Percentiles rank a stretch among this genome's conserved stretches.
These are phyloP conservation scores for Oxyura jamaicensis DNA, from an alignment of 2,113 vertebrate genomes.

Conservation along the genomic window DNA sequence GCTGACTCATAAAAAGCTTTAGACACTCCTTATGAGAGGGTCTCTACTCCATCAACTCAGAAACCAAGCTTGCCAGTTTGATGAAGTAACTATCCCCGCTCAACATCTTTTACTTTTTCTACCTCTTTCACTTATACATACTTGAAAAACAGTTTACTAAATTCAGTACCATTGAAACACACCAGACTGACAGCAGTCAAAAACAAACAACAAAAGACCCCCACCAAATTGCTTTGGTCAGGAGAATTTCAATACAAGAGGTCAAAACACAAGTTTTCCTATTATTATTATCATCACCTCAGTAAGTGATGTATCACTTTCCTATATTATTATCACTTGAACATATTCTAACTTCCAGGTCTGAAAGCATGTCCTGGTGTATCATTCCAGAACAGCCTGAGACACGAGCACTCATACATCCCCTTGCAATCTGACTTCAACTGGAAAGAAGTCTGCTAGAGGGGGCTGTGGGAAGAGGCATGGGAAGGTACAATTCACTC, in stretches of 20 bases:
- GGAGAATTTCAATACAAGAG: neutral
- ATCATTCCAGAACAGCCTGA: neutral
- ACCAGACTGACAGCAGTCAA: neutral
- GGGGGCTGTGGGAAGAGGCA: neutral
- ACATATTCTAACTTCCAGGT: neutral
- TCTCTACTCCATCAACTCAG: conserved; percentile 18
- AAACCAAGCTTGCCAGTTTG: neutral
- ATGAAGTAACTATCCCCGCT: neutral
- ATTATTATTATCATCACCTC: neutral
- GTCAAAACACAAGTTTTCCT: neutral
- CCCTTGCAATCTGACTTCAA: neutral
- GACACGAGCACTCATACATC: neutral
- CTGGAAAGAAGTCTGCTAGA: neutral
- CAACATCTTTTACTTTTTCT: conserved; percentile 19
- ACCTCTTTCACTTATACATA: conserved; percentile 38
- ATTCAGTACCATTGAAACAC: conserved; percentile 25
- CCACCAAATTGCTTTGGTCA: neutral
- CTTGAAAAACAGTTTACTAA: conserved; percentile 42
- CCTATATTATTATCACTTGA: neutral
- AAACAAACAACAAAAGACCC: neutral
- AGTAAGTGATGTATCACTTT: neutral
- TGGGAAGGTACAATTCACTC: neutral
- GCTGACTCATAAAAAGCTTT: neutral
- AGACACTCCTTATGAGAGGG: neutral
- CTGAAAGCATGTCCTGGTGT: neutral